These are phyloP conservation scores for Procavia capensis DNA, from an alignment of 2,113 vertebrate genomes.

Conservation along the genomic window DNA sequence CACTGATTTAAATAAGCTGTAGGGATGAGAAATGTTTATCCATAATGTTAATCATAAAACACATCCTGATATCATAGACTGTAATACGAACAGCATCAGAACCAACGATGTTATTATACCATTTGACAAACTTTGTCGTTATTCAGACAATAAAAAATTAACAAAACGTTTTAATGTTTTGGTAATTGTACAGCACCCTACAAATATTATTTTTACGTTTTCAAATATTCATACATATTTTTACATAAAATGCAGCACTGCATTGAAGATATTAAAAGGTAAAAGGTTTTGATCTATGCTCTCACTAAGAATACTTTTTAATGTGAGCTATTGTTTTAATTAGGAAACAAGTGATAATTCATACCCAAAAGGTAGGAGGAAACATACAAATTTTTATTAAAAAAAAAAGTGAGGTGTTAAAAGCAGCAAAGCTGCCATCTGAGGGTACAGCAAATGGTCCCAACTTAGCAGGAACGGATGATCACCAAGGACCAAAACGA, in stretches of 20 bases:
- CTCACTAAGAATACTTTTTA: background rate
- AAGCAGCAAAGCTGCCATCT: too few species aligned
- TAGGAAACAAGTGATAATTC: slow-evolving; percentile 33
- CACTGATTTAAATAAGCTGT: background rate
- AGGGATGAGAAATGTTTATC: background rate
- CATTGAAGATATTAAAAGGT: background rate
- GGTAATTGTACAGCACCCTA: background rate
- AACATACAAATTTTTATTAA: background rate
- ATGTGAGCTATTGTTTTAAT: background rate
- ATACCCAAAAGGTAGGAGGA: background rate
- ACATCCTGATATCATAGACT: background rate
- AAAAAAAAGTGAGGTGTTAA: background rate
- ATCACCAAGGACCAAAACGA: too few species aligned
- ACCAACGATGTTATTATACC: background rate
- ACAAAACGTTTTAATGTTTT: background rate
- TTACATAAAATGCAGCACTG: background rate
- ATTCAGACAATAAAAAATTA: background rate
- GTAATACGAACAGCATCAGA: background rate
- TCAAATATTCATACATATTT: background rate
- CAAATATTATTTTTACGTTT: background rate
- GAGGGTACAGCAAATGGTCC: too few species aligned
- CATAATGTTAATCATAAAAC: background rate
- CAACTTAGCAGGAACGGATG: too few species aligned
- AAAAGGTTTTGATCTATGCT: background rate
- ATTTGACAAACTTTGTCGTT: background rate